These are phyloP conservation scores for Zele albiditarsus DNA, from an alignment of 2,888 invertebrate genomes.

Conservation along the genomic window DNA sequence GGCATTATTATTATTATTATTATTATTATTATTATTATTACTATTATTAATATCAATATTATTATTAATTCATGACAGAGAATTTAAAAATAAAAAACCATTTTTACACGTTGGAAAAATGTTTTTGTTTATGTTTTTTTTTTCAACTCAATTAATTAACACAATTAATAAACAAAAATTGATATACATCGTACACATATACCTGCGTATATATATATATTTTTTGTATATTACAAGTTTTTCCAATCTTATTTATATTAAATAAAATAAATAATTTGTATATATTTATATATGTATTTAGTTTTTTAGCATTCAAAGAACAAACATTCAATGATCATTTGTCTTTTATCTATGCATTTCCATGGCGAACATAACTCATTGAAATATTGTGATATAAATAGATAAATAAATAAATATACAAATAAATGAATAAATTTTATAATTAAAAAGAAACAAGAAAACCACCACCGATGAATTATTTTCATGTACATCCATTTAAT, in stretches of 20 bases:
- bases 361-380: not conserved
- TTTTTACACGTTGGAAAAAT: conserved; percentile 21
- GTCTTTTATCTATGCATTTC: conserved; percentile 17
- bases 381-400: not conserved
- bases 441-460: not conserved
- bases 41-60: too few species aligned
- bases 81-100: too few species aligned
- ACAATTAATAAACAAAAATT: not conserved
- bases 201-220: conserved; percentile 41
- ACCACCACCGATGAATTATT: not conserved
- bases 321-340: not conserved
- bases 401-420: not conserved
- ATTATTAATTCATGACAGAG: conserved; percentile 12
- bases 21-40: not conserved
- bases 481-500: too few species aligned
- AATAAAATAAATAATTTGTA: conserved; percentile 65
- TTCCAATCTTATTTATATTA: conserved; percentile 67
- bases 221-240: conserved; percentile 66
- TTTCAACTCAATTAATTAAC: conserved; percentile 34
- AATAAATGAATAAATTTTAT: not conserved
- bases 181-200: not conserved
- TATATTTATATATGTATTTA: conserved; percentile 44
- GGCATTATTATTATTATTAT: not conserved
- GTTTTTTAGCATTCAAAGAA: too few species aligned
- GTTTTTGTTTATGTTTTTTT: conserved; percentile 24